A percentile compares a stretch with the other conserved stretches of the same genome.
Evolutionary conservation across 2,888 invertebrate species (phyloP).

Genomic region (Chloromyia formosa): DNA sequence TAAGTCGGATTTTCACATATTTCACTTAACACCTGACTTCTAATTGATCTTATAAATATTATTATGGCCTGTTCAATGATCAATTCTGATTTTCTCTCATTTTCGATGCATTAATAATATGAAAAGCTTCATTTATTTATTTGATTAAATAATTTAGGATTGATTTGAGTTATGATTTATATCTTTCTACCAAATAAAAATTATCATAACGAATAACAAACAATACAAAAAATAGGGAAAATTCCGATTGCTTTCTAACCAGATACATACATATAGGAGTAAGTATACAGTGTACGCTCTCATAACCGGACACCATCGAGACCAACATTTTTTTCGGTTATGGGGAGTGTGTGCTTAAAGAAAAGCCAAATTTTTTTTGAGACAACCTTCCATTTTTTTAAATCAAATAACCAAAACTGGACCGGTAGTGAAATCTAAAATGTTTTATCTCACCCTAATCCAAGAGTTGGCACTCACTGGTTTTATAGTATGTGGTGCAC

Average conservation of each 20-base stretch:
- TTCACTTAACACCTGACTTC: slow-evolving; percentile 5
- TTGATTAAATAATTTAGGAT: neutral
- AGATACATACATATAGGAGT: too few relatives aligned
- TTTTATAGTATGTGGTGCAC: too few relatives aligned
- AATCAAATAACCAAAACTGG: too few relatives aligned
- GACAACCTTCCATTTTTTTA: too few relatives aligned
- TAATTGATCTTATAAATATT: slow-evolving; percentile 12
- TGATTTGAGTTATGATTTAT: neutral
- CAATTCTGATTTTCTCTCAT: neutral
- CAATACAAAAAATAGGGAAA: neutral
- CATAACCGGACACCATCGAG: too few relatives aligned
- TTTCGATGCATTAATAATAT: neutral
- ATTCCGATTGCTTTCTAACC: neutral
- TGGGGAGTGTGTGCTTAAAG: too few relatives aligned
- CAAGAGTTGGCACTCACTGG: too few relatives aligned
- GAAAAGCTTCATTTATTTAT: slow-evolving; percentile 5
- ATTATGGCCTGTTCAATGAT: slow-evolving; percentile 3
- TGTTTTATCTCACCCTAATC: too few relatives aligned
- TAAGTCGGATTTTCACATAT: slow-evolving; percentile 16
- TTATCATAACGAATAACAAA: neutral
- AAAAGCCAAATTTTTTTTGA: too few relatives aligned
- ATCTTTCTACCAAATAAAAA: neutral
- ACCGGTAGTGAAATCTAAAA: too few relatives aligned
- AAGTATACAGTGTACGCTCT: too few relatives aligned
- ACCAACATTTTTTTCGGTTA: too few relatives aligned